phyloP scores from a whole-genome alignment of 1,140 invertebrate genomes.

The Drosophila kurseongensis region DNA sequence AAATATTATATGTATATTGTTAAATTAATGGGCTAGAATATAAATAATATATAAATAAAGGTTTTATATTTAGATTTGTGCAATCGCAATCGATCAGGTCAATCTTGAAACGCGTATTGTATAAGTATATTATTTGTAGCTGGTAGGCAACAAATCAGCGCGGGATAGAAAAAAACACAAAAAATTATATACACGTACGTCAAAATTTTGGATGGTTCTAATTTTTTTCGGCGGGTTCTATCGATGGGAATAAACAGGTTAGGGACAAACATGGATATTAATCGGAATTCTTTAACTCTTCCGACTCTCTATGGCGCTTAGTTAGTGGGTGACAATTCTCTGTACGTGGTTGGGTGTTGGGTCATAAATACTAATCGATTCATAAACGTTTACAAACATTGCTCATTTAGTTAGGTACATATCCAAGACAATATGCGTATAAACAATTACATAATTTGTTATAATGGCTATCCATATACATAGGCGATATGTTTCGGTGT shows the following conservation, averaged over 20 bases:
- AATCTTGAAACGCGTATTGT: conserved; percentile 48
- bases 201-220: conserved; percentile 62
- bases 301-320: conserved; percentile 38
- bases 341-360: conserved; percentile 7
- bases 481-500: conserved; percentile 20
- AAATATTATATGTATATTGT: conserved; percentile 45
- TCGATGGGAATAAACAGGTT: not conserved
- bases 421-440: conserved; percentile 31
- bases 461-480: conserved; percentile 77
- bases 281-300: conserved; percentile 13
- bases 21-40: conserved; percentile 55
- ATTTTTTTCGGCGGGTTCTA: conserved; percentile 1
- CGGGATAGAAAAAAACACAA: conserved; percentile 45
- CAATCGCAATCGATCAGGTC: conserved; percentile 60
- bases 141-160: conserved; percentile 40
- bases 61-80: conserved; percentile 58
- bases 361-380: conserved; percentile 80
- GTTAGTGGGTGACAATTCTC: conserved; percentile 46
- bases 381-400: conserved; percentile 70
- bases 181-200: conserved; percentile 84
- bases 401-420: conserved; percentile 24
- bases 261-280: not conserved
- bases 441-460: conserved; percentile 62
- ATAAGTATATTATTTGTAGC: conserved; percentile 53
- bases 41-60: conserved; percentile 46